A percentile compares a stretch with the other conserved stretches of the same genome.
These are phyloP conservation scores for Whitmania pigra DNA, from an alignment of 1,140 invertebrate genomes.

Conservation along the genomic window DNA sequence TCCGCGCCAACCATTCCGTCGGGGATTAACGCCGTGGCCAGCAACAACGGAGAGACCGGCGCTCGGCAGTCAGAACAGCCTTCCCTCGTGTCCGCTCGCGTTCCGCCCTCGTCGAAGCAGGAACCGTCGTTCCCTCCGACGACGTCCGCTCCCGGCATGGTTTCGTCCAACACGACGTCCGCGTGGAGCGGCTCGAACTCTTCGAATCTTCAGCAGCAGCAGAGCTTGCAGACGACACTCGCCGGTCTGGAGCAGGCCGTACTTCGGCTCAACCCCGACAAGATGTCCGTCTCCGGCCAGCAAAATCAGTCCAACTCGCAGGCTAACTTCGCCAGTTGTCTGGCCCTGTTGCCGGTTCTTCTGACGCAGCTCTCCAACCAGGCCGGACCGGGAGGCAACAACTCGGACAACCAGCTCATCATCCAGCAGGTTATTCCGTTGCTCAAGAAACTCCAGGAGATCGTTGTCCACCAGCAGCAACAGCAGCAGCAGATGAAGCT, in stretches of 20 bases:
- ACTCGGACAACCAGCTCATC: constrained; percentile 9
- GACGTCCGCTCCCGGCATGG: background rate
- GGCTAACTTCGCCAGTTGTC: constrained; percentile 6
- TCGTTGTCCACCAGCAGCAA: constrained; percentile 30
- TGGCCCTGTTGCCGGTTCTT: constrained; percentile 45
- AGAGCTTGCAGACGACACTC: constrained; percentile 11
- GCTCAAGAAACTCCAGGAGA: constrained; percentile 45
- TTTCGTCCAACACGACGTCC: background rate
- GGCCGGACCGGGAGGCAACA: background rate
- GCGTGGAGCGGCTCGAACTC: background rate
- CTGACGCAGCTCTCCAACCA: constrained; percentile 47
- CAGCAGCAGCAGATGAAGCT: constrained; percentile 18
- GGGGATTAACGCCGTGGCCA: background rate
- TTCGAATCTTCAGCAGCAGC: constrained; percentile 1
- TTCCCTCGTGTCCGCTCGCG: background rate
- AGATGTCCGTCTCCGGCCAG: background rate
- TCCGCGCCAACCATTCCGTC: constrained; percentile 21
- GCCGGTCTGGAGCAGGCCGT: constrained; percentile 16
- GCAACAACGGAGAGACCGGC: background rate
- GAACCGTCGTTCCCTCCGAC: background rate
- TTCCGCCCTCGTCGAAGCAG: no score
- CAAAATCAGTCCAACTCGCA: background rate
- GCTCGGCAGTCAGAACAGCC: background rate
- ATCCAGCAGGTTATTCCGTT: constrained; percentile 45
- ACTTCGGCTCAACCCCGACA: background rate